These are phyloP conservation scores for Eubasilissa splendida DNA, from an alignment of 2,888 invertebrate species.

Conservation along the genomic window DNA sequence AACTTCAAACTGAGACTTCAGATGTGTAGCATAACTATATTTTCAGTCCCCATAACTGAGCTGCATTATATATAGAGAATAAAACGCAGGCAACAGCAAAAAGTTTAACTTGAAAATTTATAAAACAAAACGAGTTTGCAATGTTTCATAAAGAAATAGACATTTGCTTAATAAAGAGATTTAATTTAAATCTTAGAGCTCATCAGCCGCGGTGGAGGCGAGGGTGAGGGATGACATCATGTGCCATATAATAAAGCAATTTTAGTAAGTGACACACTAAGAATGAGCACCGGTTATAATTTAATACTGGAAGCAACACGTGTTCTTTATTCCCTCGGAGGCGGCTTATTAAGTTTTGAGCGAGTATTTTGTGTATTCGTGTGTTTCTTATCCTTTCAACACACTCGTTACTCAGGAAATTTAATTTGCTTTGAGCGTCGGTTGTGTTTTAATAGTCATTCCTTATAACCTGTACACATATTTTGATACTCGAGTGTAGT, in stretches of 20 bases:
- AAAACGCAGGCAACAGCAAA: too few species aligned
- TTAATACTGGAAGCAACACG: slow-evolving; percentile 50
- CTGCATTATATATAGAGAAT: too few species aligned
- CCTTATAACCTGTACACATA: slow-evolving; percentile 21
- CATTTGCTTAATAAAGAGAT: slow-evolving; percentile 26
- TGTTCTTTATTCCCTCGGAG: slow-evolving; percentile 46
- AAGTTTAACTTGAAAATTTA: too few species aligned
- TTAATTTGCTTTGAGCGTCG: slow-evolving; percentile 39
- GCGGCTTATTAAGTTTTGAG: slow-evolving; percentile 46
- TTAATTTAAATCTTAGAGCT: slow-evolving; percentile 12
- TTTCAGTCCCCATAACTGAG: too few species aligned
- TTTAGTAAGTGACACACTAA: slow-evolving; percentile 47
- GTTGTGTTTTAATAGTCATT: slow-evolving; percentile 37
- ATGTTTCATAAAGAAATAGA: not conserved
- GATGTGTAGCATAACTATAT: too few species aligned
- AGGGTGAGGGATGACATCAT: not conserved
- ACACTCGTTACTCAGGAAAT: slow-evolving; percentile 39
- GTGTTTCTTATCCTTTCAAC: slow-evolving; percentile 41
- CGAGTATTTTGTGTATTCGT: slow-evolving; percentile 38
- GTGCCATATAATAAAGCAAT: slow-evolving; percentile 43
- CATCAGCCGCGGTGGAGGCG: slow-evolving; percentile 1
- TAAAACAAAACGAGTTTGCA: too few species aligned
- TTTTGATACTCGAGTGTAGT: slow-evolving; percentile 8
- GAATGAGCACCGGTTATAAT: slow-evolving; percentile 43
- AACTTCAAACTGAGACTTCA: too few species aligned